Base-by-base conservation (phyloP, 2,888 invertebrate genomes). In the Drosophila cognata region DNA sequence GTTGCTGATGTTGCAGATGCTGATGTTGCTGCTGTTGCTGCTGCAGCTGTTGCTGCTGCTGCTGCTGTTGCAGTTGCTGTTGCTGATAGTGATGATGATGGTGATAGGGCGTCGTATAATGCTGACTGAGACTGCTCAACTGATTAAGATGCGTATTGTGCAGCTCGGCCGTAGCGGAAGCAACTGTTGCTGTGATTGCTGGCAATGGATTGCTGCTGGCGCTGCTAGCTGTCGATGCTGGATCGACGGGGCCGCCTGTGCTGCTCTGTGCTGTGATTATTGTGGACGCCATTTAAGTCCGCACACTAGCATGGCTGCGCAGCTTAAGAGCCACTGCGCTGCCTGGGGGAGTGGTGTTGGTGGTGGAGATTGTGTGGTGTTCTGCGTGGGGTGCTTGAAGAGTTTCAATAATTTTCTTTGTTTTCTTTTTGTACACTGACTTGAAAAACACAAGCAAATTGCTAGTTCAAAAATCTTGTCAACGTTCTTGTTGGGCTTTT, bases 281-380 rank as follows among this genome's bases (percentile, higher is more conserved):
- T 91, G 93, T 87, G 77, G 92, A 93, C 89, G 93, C 92, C 93
- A 93, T 93, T 91, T 92, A 92, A 87, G 84, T 78, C 74, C 91
- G 69, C 66, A 82, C 83, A 77, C 78, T 91, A 77, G 91, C 92
- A 92, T 92, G 92, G 91, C 92, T 91, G 88, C 76, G 84, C 82
- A 79, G 85, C 71, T 84, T 21, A 55, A 35, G 29, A 25, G 46
- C 46, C 43, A 64, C 72, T 75, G 78, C 71, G 76, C 75, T 78
- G 63, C 62, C 41, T 25, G 25, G 4, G 46, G 25, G 8, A 16
- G 21, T 46, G 33, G 11, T 4, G n/a, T 28, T 25, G 41, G 43
- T 43, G 48, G 36, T 11, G 25, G 43, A 21, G 38, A 28, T 10
- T 2, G 16, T 33, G 4, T 25, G 25, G n/a, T 28, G 21, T 35